A percentile compares a stretch with the other conserved stretches of the same genome.
phyloP scores from a whole-genome alignment of 2,888 invertebrate genomes.

The Apodemia duryi region DNA sequence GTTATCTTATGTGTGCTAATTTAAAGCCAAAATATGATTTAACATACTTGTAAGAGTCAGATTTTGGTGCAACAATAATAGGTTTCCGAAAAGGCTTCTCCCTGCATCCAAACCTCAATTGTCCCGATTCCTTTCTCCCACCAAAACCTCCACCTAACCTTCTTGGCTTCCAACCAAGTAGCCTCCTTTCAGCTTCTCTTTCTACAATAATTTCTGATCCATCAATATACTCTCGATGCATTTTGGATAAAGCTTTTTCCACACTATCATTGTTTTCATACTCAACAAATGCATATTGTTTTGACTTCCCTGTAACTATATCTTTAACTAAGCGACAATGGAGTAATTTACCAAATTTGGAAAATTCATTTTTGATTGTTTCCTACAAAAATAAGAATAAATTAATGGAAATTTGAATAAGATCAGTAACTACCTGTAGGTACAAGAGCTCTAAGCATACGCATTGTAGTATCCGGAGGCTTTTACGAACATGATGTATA shows the following conservation, averaged over 20 bases:
- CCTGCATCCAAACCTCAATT: conserved; percentile 90
- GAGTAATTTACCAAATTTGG: conserved; percentile 82
- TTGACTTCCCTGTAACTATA: conserved; percentile 89
- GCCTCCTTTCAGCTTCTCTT: conserved; percentile 84
- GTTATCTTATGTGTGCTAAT: not conserved
- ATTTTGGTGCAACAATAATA: conserved; percentile 36
- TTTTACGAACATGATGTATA: too few relatives aligned
- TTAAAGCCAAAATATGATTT: not conserved
- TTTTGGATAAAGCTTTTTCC: conserved; percentile 79
- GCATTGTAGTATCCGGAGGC: too few relatives aligned
- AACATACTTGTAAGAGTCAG: not conserved
- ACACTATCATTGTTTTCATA: conserved; percentile 82
- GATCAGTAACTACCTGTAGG: not conserved
- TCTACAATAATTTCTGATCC: conserved; percentile 85
- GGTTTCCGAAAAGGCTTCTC: conserved; percentile 88
- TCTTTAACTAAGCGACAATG: conserved; percentile 85
- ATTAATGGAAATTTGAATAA: not conserved
- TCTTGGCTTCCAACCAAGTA: conserved; percentile 91
- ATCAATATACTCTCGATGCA: conserved; percentile 81
- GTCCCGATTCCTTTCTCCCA: conserved; percentile 91
- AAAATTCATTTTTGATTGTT: conserved; percentile 75
- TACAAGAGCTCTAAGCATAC: too few relatives aligned
- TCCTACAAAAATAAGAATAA: conserved; percentile 53
- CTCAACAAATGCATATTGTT: conserved; percentile 93
- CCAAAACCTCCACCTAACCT: conserved; percentile 93